Conservation (phyloP, 2,113 vertebrate species). For the Chlorodrepanis virens region DNA sequence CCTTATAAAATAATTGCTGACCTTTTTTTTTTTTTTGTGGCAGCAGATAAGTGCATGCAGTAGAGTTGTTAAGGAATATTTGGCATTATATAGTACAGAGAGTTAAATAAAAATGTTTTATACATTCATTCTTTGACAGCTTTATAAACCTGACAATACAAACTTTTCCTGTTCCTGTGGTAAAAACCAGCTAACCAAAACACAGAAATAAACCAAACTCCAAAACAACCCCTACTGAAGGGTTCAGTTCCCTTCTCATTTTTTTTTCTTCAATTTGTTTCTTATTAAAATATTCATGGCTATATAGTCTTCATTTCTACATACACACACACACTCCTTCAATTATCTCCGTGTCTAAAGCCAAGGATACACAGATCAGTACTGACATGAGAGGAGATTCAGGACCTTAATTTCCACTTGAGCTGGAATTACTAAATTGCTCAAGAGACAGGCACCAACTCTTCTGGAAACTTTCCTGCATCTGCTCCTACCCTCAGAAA, state of each 20-base stretch:
- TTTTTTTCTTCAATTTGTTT: neutral
- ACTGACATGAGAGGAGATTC: neutral
- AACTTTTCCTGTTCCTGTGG: neutral
- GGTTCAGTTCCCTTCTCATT: neutral
- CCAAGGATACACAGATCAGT: neutral
- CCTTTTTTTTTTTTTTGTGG: neutral
- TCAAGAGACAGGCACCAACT: neutral
- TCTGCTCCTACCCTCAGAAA: neutral
- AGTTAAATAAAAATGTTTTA: neutral
- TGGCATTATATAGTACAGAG: neutral
- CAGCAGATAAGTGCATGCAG: neutral
- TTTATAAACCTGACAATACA: neutral
- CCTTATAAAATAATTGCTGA: neutral
- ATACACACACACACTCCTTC: neutral
- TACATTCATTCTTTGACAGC: neutral
- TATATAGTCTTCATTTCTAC: neutral
- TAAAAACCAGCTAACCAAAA: neutral
- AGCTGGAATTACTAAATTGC: neutral
- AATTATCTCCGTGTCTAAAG: neutral
- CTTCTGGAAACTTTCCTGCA: neutral
- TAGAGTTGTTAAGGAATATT: neutral
- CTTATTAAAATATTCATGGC: neutral
- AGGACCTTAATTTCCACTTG: neutral
- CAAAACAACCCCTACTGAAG: neutral
- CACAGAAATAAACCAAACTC: neutral